phyloP scores from a whole-genome alignment of 2,113 vertebrate genomes.

The Argyrosomus japonicus region DNA sequence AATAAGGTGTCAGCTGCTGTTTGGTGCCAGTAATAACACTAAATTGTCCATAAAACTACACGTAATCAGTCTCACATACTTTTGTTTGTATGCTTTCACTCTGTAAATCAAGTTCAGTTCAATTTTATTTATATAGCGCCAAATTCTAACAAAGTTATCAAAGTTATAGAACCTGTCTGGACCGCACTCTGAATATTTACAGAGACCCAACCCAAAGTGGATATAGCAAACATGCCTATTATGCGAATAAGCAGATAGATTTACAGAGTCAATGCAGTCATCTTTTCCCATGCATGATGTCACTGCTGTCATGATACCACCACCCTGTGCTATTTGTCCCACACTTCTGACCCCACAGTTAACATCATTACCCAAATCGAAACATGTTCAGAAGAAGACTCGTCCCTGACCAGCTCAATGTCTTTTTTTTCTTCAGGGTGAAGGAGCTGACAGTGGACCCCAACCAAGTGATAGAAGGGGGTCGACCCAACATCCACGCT shows the following conservation, averaged over 20 bases:
- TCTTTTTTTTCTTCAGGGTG: constrained; percentile 83
- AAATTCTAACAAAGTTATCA: no score
- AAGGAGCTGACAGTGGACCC: constrained; percentile 96
- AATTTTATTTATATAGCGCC: no score
- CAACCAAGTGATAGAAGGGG: constrained; percentile 87
- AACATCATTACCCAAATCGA: background rate
- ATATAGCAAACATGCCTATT: background rate
- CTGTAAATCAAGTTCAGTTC: background rate
- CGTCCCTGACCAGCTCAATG: background rate
- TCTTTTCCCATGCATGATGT: constrained; percentile 53
- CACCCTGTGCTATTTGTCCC: constrained; percentile 27
- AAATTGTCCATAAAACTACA: background rate
- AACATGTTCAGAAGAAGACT: background rate
- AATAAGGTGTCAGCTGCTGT: background rate
- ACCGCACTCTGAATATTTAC: no score
- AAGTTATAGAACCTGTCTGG: no score
- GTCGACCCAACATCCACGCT: constrained; percentile 88
- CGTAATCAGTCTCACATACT: constrained; percentile 35
- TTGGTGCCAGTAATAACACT: background rate
- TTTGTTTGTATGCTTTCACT: background rate
- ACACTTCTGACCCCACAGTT: background rate
- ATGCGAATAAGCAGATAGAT: background rate
- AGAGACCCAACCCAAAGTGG: no score
- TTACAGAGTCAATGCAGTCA: background rate
- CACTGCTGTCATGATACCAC: constrained; percentile 33